Evolutionary conservation across 2,888 invertebrate genomes (phyloP), one percentile per base, ranked within the genome.

Genomic region (Tinea semifulvella): DNA sequence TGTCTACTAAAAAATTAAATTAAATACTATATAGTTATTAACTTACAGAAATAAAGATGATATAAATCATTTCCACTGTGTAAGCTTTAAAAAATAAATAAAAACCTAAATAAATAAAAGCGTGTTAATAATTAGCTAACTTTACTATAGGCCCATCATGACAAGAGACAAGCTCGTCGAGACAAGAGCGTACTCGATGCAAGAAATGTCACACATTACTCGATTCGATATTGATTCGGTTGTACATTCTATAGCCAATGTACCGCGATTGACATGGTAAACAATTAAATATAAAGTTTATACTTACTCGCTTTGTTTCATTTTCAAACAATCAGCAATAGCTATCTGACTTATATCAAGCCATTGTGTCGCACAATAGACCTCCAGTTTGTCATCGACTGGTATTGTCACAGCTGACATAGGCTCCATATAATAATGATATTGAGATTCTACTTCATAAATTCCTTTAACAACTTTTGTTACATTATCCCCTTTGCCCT

Each of bases 341-440:
- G 79, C 72, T 3, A 71, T 65, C 57, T 90, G 89, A 0, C 75
- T 65, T 7, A 84, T 59, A 47, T 89, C 87, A 57, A 88, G 83
- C 83, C 85, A 88, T 53, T 91, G 90, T 0, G 86, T 72, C 0
- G 89, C 63, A 17, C 85, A 77, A 53, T 84, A 84, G 0, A 92
- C 84, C 44, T 90, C 86, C 49, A 90, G 59, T 0, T 85, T 85
- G 27, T 86, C 85, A 54, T 92, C 92, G 1, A 82, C 71, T 0
- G 92, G 92, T 3, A 87, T 58, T 20, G 84, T 87, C 0, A 89
- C 79, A 45, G 87, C 85, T 0, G 82, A 71, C 8, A 89, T 83
- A 0, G 89, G 85, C 58, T 92, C 92, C 84, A 92, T 82, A 31
- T 87, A 86, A 53, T 86, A 90, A 63, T 92, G 92, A 60, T 89